Evolutionary conservation across 2,797 vertebrate species (phyloP), one percentile per base, ranked within the genome.

Genomic region (Diglossa cyanea): DNA sequence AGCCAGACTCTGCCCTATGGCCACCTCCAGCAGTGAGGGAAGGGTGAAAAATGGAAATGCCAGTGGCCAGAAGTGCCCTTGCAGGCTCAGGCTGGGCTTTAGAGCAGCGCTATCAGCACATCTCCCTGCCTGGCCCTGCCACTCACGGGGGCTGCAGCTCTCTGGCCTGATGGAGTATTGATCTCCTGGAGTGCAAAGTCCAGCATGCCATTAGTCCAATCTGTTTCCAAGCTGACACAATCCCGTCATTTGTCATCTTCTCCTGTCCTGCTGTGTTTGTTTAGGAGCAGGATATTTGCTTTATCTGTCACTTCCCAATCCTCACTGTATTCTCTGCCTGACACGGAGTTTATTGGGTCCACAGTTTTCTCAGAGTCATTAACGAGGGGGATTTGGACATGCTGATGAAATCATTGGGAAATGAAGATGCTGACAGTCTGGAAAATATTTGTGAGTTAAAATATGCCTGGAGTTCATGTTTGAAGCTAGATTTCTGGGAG

Each of bases 251-350:
- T 98, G 98, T 99, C 99, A 99, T 98, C 95, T 95, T 97, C 97
- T 97, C 97, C 98, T 98, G 98, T 99, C 98, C 98, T 98, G 98
- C 98, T 98, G 97, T 98, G 99, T 99, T 98, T 99, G 98, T 98
- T 98, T 98, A 98, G 98, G 98, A 98, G 98, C 97, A 85, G 90
- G 92, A 93, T 99, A 98, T 98, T 98, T 99, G 98, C 98, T 98
- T 97, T 97, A 94, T 96, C 98, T 95, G 96, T 95, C 96, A 77
- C 94, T 97, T 97, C 91, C 97, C 97, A 92, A 88, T 96, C 96
- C 93, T 95, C 87, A 4, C 91, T 60, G 93, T 85, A 65, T 90
- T 77, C 96, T 97, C 93, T 93, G 66, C 86, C 95, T 79, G 90
- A 85, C 45, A 58, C 23, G 8, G 93, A 35, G 23, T 96, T 96